phyloP scores from a whole-genome alignment of 2,888 invertebrate genomes.

The Eurois occulta region DNA sequence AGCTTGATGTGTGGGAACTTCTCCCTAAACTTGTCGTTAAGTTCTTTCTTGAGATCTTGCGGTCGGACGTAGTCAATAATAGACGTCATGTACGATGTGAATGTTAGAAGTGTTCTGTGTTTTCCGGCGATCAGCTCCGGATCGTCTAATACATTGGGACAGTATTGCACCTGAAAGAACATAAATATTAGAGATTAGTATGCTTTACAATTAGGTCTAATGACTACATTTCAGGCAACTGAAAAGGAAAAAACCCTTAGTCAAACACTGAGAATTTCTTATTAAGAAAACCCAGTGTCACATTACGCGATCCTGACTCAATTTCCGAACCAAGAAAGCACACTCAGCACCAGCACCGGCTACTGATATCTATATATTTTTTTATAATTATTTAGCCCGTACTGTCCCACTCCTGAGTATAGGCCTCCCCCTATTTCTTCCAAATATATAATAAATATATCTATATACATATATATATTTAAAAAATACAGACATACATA shows the following conservation, averaged over 20 bases:
- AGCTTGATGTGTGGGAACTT: constrained; percentile 98
- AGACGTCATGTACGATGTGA: constrained; percentile 97
- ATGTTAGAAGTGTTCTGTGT: constrained; percentile 96
- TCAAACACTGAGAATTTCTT: background rate
- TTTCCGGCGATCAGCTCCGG: constrained; percentile 97
- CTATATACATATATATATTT: too few relatives aligned
- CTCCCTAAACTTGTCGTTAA: constrained; percentile 98
- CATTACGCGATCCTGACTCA: background rate
- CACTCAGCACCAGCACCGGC: background rate
- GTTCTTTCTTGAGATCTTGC: constrained; percentile 98
- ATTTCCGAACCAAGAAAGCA: background rate
- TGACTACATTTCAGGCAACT: background rate
- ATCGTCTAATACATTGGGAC: constrained; percentile 97
- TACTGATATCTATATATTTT: background rate
- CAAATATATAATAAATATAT: too few relatives aligned
- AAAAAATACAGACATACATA: too few relatives aligned
- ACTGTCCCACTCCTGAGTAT: too few relatives aligned
- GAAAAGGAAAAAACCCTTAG: background rate
- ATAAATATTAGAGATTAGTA: background rate
- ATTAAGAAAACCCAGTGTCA: constrained; percentile 8
- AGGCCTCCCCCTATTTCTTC: too few relatives aligned
- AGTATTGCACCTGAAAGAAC: constrained; percentile 91
- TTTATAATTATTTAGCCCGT: too few relatives aligned
- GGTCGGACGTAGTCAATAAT: constrained; percentile 99
- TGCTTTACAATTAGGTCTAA: background rate